These are phyloP conservation scores for Pseudomyrmex cubaensis DNA, from an alignment of 1,140 invertebrate genomes.

Conservation along the genomic window DNA sequence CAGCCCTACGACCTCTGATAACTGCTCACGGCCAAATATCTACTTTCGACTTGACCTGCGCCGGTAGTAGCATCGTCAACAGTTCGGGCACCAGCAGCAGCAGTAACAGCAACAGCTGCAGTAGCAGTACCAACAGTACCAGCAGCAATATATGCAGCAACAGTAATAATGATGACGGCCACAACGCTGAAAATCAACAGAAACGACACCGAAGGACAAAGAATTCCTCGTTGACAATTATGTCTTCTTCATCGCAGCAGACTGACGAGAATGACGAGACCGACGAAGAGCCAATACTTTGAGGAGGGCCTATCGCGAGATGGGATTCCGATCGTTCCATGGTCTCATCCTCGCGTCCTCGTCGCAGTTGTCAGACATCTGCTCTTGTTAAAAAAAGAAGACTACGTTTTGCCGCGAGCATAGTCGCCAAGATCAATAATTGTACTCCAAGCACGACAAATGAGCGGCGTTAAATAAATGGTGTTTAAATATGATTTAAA, in stretches of 20 bases:
- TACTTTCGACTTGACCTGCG: slow-evolving; percentile 60
- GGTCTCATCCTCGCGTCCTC: slow-evolving; percentile 67
- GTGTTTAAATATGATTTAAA: not conserved
- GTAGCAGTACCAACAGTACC: slow-evolving; percentile 70
- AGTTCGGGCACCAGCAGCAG: slow-evolving; percentile 64
- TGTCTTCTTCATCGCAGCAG: slow-evolving; percentile 55
- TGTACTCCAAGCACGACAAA: slow-evolving; percentile 18
- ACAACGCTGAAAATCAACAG: slow-evolving; percentile 54
- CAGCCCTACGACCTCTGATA: slow-evolving; percentile 90
- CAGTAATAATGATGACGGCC: not conserved
- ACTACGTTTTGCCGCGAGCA: slow-evolving; percentile 48
- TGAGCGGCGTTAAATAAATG: not conserved
- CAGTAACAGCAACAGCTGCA: slow-evolving; percentile 58
- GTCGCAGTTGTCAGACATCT: slow-evolving; percentile 55
- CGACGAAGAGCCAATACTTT: slow-evolving; percentile 82
- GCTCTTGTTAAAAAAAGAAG: slow-evolving; percentile 63
- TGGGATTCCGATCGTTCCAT: slow-evolving; percentile 60
- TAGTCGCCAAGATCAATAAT: slow-evolving; percentile 5
- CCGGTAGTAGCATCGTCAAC: slow-evolving; percentile 64
- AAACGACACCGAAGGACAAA: slow-evolving; percentile 76
- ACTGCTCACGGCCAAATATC: slow-evolving; percentile 73
- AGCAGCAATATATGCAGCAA: slow-evolving; percentile 47
- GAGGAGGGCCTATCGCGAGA: slow-evolving; percentile 70
- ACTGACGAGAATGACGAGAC: slow-evolving; percentile 81
- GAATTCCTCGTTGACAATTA: slow-evolving; percentile 63